Percentiles rank a stretch among this genome's conserved stretches.
Evolutionary conservation across 1,140 invertebrate species (phyloP).

Genomic region (Bombus superbus): DNA sequence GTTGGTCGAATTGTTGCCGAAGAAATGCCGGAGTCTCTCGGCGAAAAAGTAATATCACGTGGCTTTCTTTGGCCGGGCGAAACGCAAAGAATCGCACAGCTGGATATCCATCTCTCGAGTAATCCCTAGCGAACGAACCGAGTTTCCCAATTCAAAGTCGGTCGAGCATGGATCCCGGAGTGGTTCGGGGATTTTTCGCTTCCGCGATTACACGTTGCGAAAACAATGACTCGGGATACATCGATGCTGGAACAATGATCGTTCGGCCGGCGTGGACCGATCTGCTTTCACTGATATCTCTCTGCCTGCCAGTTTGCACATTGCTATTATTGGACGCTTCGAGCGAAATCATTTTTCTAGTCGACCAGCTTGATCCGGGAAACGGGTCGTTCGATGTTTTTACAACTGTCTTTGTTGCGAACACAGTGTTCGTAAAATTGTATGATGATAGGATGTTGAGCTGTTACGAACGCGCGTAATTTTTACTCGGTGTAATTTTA

Average conservation of each 20-base stretch:
- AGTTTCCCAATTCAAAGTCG: slow-evolving; percentile 41
- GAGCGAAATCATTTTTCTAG: slow-evolving; percentile 36
- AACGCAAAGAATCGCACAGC: slow-evolving; percentile 49
- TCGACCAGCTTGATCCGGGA: background rate
- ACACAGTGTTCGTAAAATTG: background rate
- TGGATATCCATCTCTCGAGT: slow-evolving; percentile 48
- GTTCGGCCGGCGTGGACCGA: slow-evolving; percentile 38
- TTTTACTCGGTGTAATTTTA: too few relatives aligned
- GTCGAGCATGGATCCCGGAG: slow-evolving; percentile 36
- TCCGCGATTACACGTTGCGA: slow-evolving; percentile 62
- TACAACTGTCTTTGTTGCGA: background rate
- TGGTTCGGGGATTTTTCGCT: slow-evolving; percentile 45
- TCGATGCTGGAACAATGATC: slow-evolving; percentile 44
- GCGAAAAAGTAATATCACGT: slow-evolving; percentile 11
- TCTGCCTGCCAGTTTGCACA: slow-evolving; percentile 12
- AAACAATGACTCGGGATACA: slow-evolving; percentile 53
- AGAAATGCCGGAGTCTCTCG: background rate
- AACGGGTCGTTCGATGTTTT: background rate
- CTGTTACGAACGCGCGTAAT: too few relatives aligned
- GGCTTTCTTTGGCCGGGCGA: background rate
- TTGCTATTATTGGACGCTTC: slow-evolving; percentile 46
- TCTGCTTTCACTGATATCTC: slow-evolving; percentile 64
- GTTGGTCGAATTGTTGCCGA: background rate
- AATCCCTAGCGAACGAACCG: slow-evolving; percentile 30
- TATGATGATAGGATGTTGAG: background rate